Conservation (phyloP, 23 tunicate genomes). For the Halocynthia aurantium region DNA sequence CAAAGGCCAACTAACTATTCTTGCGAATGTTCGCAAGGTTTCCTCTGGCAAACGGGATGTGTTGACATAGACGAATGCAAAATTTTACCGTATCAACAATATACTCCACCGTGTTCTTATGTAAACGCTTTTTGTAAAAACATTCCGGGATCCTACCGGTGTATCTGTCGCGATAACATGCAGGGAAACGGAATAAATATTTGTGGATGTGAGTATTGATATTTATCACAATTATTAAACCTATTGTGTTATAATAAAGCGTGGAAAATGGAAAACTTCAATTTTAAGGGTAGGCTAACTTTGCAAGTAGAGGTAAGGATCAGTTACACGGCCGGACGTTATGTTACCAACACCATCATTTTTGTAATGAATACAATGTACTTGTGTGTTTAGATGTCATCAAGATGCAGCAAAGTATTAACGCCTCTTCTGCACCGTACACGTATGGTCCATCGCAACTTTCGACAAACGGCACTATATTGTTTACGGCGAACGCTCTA, state of each 20-base stretch:
- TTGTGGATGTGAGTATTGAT: constrained; percentile 3
- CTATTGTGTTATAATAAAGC: no score
- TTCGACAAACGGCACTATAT: not conserved
- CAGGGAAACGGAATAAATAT: constrained; percentile 6
- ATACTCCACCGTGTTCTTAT: not conserved
- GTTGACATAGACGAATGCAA: not conserved
- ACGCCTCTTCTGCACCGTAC: not conserved
- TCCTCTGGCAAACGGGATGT: not conserved
- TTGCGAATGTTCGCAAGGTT: not conserved
- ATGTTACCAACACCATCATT: no score
- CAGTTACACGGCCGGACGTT: no score
- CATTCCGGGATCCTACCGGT: not conserved
- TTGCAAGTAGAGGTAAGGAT: no score
- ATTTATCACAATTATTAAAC: not conserved
- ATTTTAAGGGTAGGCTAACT: no score
- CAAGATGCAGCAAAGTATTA: not conserved
- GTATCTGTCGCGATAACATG: not conserved
- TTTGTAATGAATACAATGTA: no score
- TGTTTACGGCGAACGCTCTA: not conserved
- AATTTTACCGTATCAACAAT: no score
- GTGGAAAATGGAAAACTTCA: no score
- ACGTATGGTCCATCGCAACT: not conserved
- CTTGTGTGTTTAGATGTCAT: not conserved
- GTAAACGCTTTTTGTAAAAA: not conserved
- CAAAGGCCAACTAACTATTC: not conserved